Evolutionary conservation across 2,113 vertebrate genomes (phyloP), one percentile per base, ranked within the genome.

Genomic region (Cavia aperea): DNA sequence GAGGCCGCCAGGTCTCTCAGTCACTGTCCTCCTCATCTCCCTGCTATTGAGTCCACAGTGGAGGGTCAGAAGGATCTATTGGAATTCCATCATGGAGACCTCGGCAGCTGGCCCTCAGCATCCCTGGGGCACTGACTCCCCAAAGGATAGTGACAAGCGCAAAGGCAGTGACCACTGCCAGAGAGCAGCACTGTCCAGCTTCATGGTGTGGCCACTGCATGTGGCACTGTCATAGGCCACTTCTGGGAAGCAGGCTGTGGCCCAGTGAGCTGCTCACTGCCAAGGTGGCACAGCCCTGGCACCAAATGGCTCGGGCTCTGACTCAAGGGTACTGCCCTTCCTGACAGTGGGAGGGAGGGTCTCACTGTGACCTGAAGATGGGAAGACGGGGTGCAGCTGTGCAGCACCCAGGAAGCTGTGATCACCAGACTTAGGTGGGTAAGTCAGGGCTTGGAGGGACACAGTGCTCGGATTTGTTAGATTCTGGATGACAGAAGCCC

Each of bases 51-150:
- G 92, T 94, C 77, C 94, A 95, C 85, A 95, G 94, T 39, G 88
- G 94, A 97, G 92, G 93, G 91, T 91, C 96, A 96, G 96, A 86
- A 97, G 87, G 95, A 96, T 96, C 97, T 97, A 93, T 0, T 96
- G 96, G 95, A 90, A 93, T 4, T 2, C 3, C 93, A 97, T 97
- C 96, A 96, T 36, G 75, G 96, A 97, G 89, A 96, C 93, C 5
- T n/a, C 4, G 84, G 88, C 70, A 94, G 83, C 66, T 13, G 36
- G 54, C 26, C 81, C 89, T 84, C 54, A 29, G 58, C 86, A 60
- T 54, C 83, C 68, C 4, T 11, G 23, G 65, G 63, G 33, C 9
- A 54, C 36, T 14, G 15, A 60, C 46, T 7, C 6, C 10, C 39
- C 23, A 13, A 24, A 79, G 56, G 60, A 23, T 0, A 24, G 16